Conservation (phyloP, 2,888 invertebrate species). For the Drosophila peninsularis region DNA sequence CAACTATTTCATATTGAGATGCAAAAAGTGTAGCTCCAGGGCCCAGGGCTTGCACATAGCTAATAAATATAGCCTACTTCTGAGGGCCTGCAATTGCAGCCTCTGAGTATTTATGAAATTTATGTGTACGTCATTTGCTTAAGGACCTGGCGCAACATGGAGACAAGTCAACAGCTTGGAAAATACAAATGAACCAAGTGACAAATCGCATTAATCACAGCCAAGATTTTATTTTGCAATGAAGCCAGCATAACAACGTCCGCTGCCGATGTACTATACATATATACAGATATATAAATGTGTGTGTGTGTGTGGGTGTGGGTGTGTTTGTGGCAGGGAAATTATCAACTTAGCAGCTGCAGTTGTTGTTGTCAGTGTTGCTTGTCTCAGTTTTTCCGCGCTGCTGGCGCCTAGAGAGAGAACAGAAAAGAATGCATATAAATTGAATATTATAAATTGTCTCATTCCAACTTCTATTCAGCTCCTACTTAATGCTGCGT, state of each 20-base stretch:
- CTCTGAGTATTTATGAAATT: conserved; percentile 64
- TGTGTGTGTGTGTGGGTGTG: conserved; percentile 1
- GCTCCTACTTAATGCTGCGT: conserved; percentile 41
- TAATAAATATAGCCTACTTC: conserved; percentile 41
- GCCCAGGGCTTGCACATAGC: conserved; percentile 17
- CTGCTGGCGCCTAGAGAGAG: conserved; percentile 31
- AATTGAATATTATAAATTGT: conserved; percentile 82
- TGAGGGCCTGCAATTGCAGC: conserved; percentile 54
- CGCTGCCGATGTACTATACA: background rate
- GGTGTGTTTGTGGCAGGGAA: conserved; percentile 33
- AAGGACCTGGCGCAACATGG: conserved; percentile 20
- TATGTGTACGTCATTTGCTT: conserved; percentile 49
- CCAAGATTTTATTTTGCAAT: conserved; percentile 54
- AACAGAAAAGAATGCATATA: conserved; percentile 75
- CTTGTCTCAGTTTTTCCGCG: conserved; percentile 15
- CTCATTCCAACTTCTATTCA: conserved; percentile 62
- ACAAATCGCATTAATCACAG: conserved; percentile 81
- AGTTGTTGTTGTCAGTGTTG: conserved; percentile 37
- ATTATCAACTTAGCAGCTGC: conserved; percentile 75
- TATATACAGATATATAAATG: background rate
- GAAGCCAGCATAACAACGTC: conserved; percentile 19
- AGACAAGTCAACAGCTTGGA: conserved; percentile 66
- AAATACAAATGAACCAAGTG: conserved; percentile 78
- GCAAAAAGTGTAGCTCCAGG: background rate
- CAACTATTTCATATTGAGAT: conserved; percentile 5